Percentiles rank a stretch among this genome's conserved stretches.
phyloP scores from a whole-genome alignment of 2,888 invertebrate species.

The Fissipunctia ypsillon region DNA sequence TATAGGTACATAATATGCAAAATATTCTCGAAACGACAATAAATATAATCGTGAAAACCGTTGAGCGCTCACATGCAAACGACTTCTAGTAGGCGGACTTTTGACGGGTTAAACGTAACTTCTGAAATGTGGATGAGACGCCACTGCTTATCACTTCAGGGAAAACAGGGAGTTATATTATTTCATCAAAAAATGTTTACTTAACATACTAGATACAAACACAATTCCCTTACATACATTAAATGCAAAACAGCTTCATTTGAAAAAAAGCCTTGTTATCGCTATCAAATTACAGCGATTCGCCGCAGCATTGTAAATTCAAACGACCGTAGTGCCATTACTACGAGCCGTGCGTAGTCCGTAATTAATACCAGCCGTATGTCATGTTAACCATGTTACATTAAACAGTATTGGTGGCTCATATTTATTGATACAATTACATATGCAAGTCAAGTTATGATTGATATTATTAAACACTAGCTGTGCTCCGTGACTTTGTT shows the following conservation, averaged over 20 bases:
- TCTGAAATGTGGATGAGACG: too few species aligned
- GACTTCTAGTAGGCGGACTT: too few species aligned
- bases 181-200: background rate
- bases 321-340: constrained; percentile 31
- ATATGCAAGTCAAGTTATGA: background rate
- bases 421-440: constrained; percentile 28
- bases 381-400: constrained; percentile 29
- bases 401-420: constrained; percentile 23
- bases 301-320: constrained; percentile 47
- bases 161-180: background rate
- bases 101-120: too few species aligned
- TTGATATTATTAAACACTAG: background rate
- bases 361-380: constrained; percentile 50
- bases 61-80: too few species aligned
- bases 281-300: constrained; percentile 44
- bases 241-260: constrained; percentile 18
- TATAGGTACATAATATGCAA: too few species aligned
- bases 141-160: too few species aligned
- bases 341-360: constrained; percentile 1
- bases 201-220: background rate
- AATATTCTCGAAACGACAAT: too few species aligned
- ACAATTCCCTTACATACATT: background rate
- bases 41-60: too few species aligned
- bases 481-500: too few species aligned
- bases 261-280: constrained; percentile 39